Percentiles rank a stretch among this genome's conserved stretches.
Conservation (phyloP, 2,113 vertebrate species). For the Cyphotilapia sp. region DNA sequence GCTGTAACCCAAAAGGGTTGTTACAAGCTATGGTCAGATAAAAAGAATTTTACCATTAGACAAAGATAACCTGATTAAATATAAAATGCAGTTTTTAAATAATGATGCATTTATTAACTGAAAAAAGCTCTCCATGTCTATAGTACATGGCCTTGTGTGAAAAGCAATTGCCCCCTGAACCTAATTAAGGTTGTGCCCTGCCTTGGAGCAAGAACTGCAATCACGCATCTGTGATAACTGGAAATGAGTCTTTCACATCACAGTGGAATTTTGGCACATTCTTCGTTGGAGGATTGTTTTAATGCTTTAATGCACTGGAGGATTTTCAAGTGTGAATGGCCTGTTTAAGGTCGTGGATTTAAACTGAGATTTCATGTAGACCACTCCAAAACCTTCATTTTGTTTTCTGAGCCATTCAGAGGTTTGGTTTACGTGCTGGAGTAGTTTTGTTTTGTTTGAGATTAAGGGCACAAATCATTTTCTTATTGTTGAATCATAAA, state of each 20-base stretch:
- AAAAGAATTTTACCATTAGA: neutral
- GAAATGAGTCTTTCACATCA: neutral
- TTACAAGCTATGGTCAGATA: neutral
- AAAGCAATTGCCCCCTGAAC: neutral
- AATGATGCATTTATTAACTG: neutral
- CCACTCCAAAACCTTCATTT: neutral
- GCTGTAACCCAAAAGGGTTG: neutral
- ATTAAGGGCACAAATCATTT: neutral
- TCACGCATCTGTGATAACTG: neutral
- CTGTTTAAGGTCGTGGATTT: neutral
- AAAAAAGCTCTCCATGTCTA: neutral
- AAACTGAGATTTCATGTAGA: neutral
- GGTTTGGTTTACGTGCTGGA: neutral
- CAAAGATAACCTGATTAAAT: neutral
- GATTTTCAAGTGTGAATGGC: neutral
- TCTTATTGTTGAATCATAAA: neutral
- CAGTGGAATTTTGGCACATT: neutral
- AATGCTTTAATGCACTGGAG: neutral
- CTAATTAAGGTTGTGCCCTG: neutral
- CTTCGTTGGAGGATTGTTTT: neutral
- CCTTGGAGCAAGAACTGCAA: neutral
- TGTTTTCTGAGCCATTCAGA: neutral
- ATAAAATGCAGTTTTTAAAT: neutral
- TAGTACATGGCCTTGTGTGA: neutral
- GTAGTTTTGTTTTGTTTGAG: neutral